Percentiles rank a stretch among this genome's conserved stretches.
Conservation (phyloP, 2,888 invertebrate genomes). For the Lapara coniferarum region DNA sequence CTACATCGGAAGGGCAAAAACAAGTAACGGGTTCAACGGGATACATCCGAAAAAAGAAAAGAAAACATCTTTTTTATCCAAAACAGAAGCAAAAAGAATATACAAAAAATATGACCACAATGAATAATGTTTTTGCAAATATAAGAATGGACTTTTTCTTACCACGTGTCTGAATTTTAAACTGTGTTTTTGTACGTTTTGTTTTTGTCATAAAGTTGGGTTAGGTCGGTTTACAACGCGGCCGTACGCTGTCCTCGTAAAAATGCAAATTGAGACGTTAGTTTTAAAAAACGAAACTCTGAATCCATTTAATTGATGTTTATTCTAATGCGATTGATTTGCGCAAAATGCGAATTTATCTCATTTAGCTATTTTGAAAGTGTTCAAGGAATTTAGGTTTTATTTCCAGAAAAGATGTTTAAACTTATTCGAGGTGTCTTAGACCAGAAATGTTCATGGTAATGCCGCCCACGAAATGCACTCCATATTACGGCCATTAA, state of each 20-base stretch:
- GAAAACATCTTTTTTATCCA: slow-evolving; percentile 56
- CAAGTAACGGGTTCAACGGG: slow-evolving; percentile 70
- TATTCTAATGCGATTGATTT: background rate
- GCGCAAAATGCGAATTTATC: background rate
- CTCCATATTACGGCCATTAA: background rate
- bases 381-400: background rate
- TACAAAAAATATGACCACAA: slow-evolving; percentile 63
- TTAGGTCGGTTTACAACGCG: slow-evolving; percentile 55
- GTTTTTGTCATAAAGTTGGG: slow-evolving; percentile 59
- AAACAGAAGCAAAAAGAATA: slow-evolving; percentile 72
- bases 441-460: background rate
- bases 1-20: slow-evolving; percentile 60
- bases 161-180: slow-evolving; percentile 76
- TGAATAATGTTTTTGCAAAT: slow-evolving; percentile 79
- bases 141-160: slow-evolving; percentile 69
- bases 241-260: slow-evolving; percentile 31
- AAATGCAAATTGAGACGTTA: slow-evolving; percentile 19
- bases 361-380: too few relatives aligned
- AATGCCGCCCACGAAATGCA: background rate
- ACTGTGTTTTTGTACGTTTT: slow-evolving; percentile 63
- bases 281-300: slow-evolving; percentile 10
- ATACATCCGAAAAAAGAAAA: slow-evolving; percentile 50
- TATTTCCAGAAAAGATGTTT: too few relatives aligned
- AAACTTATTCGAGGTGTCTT: background rate
- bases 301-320: slow-evolving; percentile 3